Evolutionary conservation across 2,113 vertebrate species (phyloP).

Genomic region (Dicerorhinus sumatrensis): DNA sequence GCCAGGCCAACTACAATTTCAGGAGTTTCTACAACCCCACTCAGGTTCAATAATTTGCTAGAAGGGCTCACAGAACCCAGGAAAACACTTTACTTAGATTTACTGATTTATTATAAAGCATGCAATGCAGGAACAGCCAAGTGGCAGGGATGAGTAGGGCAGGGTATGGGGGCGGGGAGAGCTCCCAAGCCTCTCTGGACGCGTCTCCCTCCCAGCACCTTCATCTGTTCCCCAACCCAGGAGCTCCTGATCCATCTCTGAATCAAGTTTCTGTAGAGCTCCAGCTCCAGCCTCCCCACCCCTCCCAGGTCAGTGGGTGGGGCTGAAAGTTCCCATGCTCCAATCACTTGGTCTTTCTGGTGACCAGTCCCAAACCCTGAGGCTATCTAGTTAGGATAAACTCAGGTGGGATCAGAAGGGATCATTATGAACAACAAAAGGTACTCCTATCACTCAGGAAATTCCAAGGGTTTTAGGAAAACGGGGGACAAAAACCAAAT

Average conservation of each 20-base stretch:
- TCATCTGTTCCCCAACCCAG: neutral
- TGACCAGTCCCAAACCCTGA: neutral
- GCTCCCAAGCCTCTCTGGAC: too few relatives aligned
- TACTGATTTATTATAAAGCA: neutral
- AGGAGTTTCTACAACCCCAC: neutral
- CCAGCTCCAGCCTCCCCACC: neutral
- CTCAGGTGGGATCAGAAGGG: neutral
- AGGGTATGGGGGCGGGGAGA: neutral
- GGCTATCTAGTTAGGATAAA: neutral
- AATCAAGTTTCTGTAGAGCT: neutral
- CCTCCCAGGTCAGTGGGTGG: neutral
- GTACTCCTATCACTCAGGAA: neutral
- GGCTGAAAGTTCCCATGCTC: neutral
- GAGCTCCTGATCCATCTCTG: too few relatives aligned
- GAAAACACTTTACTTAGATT: neutral
- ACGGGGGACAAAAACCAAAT: neutral
- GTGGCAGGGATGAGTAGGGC: too few relatives aligned
- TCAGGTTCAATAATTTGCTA: neutral
- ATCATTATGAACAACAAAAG: neutral
- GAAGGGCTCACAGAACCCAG: neutral
- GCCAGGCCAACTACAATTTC: neutral
- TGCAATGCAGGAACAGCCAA: neutral
- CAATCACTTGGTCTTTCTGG: neutral
- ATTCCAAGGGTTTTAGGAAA: neutral
- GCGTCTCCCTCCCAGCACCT: neutral